A percentile compares a stretch with the other conserved stretches of the same genome.
These are phyloP conservation scores for Xenopus petersii DNA, from an alignment of 2,797 vertebrate genomes.

Conservation along the genomic window DNA sequence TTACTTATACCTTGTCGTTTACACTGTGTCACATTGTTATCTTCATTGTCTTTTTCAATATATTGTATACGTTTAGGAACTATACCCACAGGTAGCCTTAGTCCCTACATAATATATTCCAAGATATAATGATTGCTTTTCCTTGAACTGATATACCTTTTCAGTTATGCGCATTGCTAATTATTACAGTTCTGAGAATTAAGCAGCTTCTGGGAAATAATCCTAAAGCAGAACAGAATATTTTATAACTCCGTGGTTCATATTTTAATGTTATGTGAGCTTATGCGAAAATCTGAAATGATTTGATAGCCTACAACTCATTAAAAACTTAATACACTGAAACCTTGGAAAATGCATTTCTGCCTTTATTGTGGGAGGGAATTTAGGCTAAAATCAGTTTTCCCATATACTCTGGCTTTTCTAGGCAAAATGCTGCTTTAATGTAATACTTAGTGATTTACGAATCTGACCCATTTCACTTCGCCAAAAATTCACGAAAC, in stretches of 20 bases:
- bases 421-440: too few relatives aligned
- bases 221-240: slow-evolving; percentile 21
- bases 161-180: slow-evolving; percentile 21
- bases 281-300: neutral
- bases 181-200: slow-evolving; percentile 30
- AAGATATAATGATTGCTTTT: slow-evolving; percentile 33
- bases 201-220: slow-evolving; percentile 24
- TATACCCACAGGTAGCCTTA: slow-evolving; percentile 10
- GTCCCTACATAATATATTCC: slow-evolving; percentile 10
- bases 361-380: too few relatives aligned
- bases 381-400: too few relatives aligned
- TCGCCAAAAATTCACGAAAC: too few relatives aligned
- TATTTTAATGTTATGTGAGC: slow-evolving; percentile 16
- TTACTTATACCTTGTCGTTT: neutral
- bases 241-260: slow-evolving; percentile 12
- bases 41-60: neutral
- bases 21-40: neutral
- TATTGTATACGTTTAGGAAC: neutral
- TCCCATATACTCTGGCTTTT: too few relatives aligned
- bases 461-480: too few relatives aligned
- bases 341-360: too few relatives aligned
- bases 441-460: too few relatives aligned
- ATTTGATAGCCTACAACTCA: neutral
- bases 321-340: neutral
- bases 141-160: slow-evolving; percentile 20